These are phyloP conservation scores for Saturnia japonica DNA, from an alignment of 2,888 invertebrate genomes.

Conservation along the genomic window DNA sequence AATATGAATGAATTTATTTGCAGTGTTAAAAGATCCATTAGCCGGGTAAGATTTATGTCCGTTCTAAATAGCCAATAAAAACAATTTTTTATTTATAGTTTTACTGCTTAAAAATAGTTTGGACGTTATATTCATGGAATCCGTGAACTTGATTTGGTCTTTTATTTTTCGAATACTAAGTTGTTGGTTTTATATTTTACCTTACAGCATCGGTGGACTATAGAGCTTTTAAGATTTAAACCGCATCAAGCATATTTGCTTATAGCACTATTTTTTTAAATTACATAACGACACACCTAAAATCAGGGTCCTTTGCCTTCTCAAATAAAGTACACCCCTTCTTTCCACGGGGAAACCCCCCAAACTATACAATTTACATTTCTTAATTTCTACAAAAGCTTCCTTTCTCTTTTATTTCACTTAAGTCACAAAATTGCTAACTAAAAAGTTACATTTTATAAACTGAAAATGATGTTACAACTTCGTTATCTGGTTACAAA, in stretches of 20 bases:
- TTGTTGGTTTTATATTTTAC: neutral
- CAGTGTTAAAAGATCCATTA: conserved; percentile 11
- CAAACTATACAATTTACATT: no score
- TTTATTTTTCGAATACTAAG: neutral
- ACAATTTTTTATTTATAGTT: conserved; percentile 6
- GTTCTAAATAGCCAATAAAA: conserved; percentile 10
- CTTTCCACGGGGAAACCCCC: no score
- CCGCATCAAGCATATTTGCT: neutral
- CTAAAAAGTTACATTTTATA: no score
- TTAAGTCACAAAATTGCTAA: no score
- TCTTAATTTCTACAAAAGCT: no score
- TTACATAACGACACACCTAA: no score
- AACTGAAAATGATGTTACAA: no score
- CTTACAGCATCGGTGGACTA: no score
- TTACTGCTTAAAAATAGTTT: conserved; percentile 3
- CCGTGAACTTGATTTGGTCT: conserved; percentile 6
- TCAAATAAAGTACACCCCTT: no score
- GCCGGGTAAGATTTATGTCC: neutral
- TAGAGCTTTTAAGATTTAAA: neutral
- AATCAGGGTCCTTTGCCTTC: no score
- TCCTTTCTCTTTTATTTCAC: no score
- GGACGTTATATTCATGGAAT: neutral
- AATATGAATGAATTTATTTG: neutral
- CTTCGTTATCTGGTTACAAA: no score
- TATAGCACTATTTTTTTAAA: neutral